Conservation (phyloP, 2,113 vertebrate species). For the Cyphomyrus discorhynchus region DNA sequence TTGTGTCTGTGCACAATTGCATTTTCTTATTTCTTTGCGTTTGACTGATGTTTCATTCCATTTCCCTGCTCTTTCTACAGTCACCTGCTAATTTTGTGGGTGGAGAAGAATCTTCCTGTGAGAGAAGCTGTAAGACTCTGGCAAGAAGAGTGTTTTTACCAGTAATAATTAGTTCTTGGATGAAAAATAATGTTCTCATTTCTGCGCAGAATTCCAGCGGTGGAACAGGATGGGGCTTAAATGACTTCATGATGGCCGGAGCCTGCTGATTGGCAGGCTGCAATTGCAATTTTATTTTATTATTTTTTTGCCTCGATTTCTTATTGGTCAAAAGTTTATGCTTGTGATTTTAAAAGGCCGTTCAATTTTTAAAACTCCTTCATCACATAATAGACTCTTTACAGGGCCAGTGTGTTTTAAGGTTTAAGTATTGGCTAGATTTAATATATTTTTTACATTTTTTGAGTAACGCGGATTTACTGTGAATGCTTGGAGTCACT, state of each 20-base stretch:
- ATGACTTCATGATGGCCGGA: background rate
- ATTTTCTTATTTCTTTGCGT: background rate
- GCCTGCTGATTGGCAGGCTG: background rate
- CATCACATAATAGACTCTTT: background rate
- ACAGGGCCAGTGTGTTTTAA: background rate
- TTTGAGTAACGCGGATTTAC: background rate
- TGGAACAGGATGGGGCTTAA: background rate
- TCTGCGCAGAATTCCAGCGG: background rate
- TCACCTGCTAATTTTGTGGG: background rate
- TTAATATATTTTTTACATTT: background rate
- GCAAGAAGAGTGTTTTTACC: background rate
- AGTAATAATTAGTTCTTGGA: background rate
- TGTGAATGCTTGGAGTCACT: background rate
- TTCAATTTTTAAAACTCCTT: background rate
- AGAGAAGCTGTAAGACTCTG: background rate
- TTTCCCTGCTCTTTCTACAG: background rate
- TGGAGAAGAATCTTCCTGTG: background rate
- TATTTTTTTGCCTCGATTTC: background rate
- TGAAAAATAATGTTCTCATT: background rate
- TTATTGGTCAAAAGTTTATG: background rate
- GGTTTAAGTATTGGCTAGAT: background rate
- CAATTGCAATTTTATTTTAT: background rate
- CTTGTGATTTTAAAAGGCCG: background rate
- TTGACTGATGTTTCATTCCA: background rate
- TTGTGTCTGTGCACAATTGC: background rate